Percentiles rank a stretch among this genome's conserved stretches.
phyloP scores from a whole-genome alignment of 2,888 invertebrate genomes.

The Chymomyza procnemis region DNA sequence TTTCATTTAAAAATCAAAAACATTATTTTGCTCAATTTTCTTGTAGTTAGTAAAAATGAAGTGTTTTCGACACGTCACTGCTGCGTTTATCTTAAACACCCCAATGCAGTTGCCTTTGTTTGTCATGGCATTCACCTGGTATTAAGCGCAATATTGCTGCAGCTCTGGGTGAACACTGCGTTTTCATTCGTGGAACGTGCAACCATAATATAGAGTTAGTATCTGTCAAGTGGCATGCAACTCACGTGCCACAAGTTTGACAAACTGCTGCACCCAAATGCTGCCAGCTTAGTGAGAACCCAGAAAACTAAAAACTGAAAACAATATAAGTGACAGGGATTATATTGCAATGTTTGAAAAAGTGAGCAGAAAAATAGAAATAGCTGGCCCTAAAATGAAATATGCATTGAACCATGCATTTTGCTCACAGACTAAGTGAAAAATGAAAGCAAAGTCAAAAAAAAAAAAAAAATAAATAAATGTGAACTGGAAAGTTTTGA shows the following conservation, averaged over 20 bases:
- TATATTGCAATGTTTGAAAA: conserved; percentile 28
- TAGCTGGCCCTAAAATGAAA: not conserved
- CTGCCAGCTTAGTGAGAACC: not conserved
- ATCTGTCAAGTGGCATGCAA: not conserved
- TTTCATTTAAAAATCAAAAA: no score
- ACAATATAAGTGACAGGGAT: conserved; percentile 66
- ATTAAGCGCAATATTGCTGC: conserved; percentile 6
- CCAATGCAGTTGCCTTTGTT: not conserved
- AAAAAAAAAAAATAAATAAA: not conserved
- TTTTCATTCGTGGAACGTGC: conserved; percentile 2
- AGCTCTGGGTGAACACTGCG: not conserved
- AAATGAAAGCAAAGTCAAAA: no score
- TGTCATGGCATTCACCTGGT: not conserved
- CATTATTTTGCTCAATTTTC: no score
- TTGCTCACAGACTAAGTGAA: not conserved
- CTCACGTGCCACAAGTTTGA: conserved; percentile 6
- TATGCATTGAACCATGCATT: not conserved
- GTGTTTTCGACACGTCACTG: no score
- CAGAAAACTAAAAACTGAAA: conserved; percentile 1
- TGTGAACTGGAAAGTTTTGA: no score
- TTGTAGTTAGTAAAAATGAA: no score
- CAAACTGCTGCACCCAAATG: not conserved
- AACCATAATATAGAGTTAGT: not conserved
- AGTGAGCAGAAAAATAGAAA: not conserved
- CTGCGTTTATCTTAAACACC: not conserved